Conservation (phyloP, 2,797 vertebrate species). For the Gymnodraco acuticeps region DNA sequence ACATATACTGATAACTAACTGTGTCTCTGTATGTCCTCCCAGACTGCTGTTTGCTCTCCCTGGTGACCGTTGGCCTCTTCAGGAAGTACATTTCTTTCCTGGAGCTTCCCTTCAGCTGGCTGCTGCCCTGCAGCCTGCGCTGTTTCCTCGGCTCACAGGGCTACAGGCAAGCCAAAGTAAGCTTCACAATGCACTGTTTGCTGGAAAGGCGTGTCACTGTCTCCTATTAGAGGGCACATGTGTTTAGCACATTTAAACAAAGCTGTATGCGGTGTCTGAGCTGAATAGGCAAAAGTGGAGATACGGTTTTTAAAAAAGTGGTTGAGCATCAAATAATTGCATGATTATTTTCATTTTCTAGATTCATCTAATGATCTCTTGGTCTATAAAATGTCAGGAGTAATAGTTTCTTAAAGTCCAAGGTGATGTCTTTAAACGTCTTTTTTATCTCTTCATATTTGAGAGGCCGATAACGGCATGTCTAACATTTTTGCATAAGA, state of each 20-base stretch:
- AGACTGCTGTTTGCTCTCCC: slow-evolving; percentile 89
- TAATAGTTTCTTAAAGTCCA: too few species aligned
- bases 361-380: too few species aligned
- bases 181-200: slow-evolving; percentile 44
- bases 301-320: neutral
- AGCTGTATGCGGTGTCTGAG: neutral
- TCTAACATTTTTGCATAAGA: too few species aligned
- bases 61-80: slow-evolving; percentile 88
- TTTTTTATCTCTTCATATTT: too few species aligned
- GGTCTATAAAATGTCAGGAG: too few species aligned
- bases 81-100: slow-evolving; percentile 92
- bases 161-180: slow-evolving; percentile 90
- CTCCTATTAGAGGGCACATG: slow-evolving; percentile 10
- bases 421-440: too few species aligned
- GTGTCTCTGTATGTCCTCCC: slow-evolving; percentile 46
- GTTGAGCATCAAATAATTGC: neutral
- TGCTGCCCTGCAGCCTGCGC: slow-evolving; percentile 80
- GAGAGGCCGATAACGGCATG: too few species aligned
- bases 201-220: slow-evolving; percentile 13
- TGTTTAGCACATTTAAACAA: slow-evolving; percentile 17
- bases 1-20: slow-evolving; percentile 40
- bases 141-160: slow-evolving; percentile 85
- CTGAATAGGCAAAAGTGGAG: slow-evolving; percentile 12
- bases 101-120: slow-evolving; percentile 91
- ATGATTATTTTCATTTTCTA: too few species aligned